A percentile compares a stretch with the other conserved stretches of the same genome.
Evolutionary conservation across 2,888 invertebrate species (phyloP).

Genomic region (Drosophila conformis): DNA sequence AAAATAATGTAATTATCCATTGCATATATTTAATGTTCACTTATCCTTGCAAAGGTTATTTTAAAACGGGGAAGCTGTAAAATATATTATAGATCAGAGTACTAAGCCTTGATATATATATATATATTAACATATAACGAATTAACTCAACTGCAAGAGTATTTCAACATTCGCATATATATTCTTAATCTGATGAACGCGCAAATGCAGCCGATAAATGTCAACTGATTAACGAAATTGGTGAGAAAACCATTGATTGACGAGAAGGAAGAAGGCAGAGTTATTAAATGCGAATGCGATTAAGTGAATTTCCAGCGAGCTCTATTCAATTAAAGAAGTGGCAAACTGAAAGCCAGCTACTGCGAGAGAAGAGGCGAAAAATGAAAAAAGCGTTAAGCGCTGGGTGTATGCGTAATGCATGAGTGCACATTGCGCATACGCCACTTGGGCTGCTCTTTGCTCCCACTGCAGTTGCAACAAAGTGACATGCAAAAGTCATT

Average conservation of each 20-base stretch:
- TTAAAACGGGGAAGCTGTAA: background rate
- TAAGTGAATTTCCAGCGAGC: constrained; percentile 46
- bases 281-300: constrained; percentile 39
- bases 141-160: background rate
- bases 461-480: constrained; percentile 54
- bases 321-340: constrained; percentile 47
- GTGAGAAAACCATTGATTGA: constrained; percentile 39
- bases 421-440: constrained; percentile 60
- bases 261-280: constrained; percentile 19
- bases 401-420: constrained; percentile 61
- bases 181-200: background rate
- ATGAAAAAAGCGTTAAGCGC: constrained; percentile 15
- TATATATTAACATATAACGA: background rate
- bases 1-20: constrained; percentile 48
- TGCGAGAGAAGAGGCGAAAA: background rate
- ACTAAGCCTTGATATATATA: background rate
- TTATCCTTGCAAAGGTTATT: background rate
- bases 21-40: constrained; percentile 9
- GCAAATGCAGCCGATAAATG: constrained; percentile 15
- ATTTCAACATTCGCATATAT: background rate
- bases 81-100: background rate
- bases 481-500: constrained; percentile 58
- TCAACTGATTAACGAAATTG: constrained; percentile 36
- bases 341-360: background rate
- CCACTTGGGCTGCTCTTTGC: constrained; percentile 14